Evolutionary conservation across 1,140 invertebrate species (phyloP).

Genomic region (Chlorops oryzae): DNA sequence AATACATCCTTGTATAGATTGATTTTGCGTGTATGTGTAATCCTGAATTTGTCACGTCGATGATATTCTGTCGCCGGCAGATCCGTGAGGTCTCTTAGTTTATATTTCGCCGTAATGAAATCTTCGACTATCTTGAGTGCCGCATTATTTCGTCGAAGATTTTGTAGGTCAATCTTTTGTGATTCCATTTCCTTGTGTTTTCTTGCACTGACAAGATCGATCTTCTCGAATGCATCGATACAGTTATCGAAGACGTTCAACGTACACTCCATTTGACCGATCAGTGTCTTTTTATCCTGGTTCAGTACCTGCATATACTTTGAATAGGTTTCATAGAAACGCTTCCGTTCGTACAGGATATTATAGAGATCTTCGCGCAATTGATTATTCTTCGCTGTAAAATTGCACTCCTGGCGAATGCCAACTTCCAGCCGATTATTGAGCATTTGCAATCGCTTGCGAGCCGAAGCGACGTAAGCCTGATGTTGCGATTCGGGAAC

Average conservation of each 20-base stretch:
- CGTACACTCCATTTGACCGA: constrained; percentile 7
- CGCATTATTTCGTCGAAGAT: background rate
- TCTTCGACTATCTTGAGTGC: background rate
- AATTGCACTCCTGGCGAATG: constrained; percentile 2
- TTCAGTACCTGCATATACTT: constrained; percentile 1
- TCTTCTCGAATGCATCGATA: background rate
- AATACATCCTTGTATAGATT: constrained; percentile 7
- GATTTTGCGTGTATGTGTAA: background rate
- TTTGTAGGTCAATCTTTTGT: background rate
- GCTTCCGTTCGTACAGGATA: background rate
- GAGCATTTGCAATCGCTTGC: background rate
- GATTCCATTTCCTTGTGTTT: background rate
- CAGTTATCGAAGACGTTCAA: background rate
- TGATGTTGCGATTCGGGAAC: constrained; percentile 2
- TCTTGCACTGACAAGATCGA: background rate
- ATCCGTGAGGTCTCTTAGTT: background rate
- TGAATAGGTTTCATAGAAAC: constrained; percentile 2
- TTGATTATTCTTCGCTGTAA: background rate
- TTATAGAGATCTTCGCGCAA: background rate
- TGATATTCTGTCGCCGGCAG: constrained; percentile 4
- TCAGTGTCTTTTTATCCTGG: constrained; percentile 8
- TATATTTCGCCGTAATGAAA: constrained; percentile 4
- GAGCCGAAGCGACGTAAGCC: background rate
- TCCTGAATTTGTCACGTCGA: background rate
- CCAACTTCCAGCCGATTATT: constrained; percentile 3